phyloP scores from a whole-genome alignment of 2,888 invertebrate species.

The Agrenia bidenticulata region DNA sequence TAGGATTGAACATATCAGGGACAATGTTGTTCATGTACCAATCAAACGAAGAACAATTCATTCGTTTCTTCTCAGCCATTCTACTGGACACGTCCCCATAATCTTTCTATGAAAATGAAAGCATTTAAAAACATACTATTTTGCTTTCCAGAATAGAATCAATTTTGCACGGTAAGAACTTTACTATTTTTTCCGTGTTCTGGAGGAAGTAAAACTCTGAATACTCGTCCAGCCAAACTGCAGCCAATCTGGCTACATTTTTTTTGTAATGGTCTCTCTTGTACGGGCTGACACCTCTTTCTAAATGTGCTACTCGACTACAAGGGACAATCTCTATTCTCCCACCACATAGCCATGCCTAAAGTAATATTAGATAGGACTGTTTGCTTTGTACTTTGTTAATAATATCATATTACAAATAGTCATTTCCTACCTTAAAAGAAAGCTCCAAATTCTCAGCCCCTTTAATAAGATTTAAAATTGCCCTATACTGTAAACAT shows the following conservation, averaged over 20 bases:
- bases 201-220: conserved; percentile 58
- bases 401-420: no score
- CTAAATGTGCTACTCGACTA: conserved; percentile 65
- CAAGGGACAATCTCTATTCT: conserved; percentile 63
- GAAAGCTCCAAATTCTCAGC: conserved; percentile 64
- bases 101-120: conserved; percentile 58
- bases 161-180: no score
- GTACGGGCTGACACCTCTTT: conserved; percentile 58
- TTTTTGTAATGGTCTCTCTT: conserved; percentile 57
- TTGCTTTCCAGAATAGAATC: no score
- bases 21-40: conserved; percentile 65
- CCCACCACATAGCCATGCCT: conserved; percentile 67
- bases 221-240: conserved; percentile 62
- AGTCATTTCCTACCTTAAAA: conserved; percentile 59
- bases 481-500: no score
- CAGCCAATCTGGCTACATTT: conserved; percentile 63
- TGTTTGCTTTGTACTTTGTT: no score
- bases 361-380: conserved; percentile 9
- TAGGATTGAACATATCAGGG: conserved; percentile 65
- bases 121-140: neutral
- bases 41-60: conserved; percentile 63
- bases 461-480: conserved; percentile 2
- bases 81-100: conserved; percentile 62
- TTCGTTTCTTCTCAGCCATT: conserved; percentile 58
- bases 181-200: no score